Conservation (phyloP, 1,140 invertebrate species). For the Sinonovacula constricta region DNA sequence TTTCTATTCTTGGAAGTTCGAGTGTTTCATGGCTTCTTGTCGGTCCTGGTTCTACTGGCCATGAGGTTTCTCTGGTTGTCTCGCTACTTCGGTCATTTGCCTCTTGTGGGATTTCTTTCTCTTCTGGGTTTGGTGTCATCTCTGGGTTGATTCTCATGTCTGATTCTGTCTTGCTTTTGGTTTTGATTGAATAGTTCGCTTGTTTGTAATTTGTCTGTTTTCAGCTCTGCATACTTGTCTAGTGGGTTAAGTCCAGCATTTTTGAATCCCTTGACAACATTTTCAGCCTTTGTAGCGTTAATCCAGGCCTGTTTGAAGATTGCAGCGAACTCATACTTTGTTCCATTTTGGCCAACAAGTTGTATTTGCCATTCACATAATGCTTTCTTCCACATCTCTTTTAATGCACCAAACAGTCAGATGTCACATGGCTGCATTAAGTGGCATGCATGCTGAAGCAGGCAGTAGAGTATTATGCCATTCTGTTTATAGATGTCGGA, state of each 20-base stretch:
- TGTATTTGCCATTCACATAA: conserved; percentile 19
- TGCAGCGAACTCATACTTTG: conserved; percentile 21
- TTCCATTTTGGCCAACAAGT: conserved; percentile 22
- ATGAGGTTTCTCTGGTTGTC: too few species aligned
- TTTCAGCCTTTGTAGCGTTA: conserved; percentile 9
- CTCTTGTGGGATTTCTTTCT: background rate
- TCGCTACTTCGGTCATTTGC: background rate
- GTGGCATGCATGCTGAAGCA: conserved; percentile 31
- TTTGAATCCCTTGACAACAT: conserved; percentile 14
- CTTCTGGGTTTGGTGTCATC: background rate
- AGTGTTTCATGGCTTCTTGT: too few species aligned
- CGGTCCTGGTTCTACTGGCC: too few species aligned
- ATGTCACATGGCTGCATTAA: conserved; percentile 33
- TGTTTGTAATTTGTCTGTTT: background rate
- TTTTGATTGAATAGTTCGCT: background rate
- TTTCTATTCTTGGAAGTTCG: too few species aligned
- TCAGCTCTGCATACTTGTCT: background rate
- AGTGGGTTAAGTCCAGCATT: background rate
- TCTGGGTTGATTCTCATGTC: background rate
- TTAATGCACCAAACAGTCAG: background rate
- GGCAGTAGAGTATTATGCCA: conserved; percentile 35
- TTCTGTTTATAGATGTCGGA: conserved; percentile 29
- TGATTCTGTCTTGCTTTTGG: background rate
- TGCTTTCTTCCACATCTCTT: conserved; percentile 10
- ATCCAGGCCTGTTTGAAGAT: conserved; percentile 33